These are phyloP conservation scores for Spea hammondii DNA, from an alignment of 2,797 vertebrate species.

Conservation along the genomic window DNA sequence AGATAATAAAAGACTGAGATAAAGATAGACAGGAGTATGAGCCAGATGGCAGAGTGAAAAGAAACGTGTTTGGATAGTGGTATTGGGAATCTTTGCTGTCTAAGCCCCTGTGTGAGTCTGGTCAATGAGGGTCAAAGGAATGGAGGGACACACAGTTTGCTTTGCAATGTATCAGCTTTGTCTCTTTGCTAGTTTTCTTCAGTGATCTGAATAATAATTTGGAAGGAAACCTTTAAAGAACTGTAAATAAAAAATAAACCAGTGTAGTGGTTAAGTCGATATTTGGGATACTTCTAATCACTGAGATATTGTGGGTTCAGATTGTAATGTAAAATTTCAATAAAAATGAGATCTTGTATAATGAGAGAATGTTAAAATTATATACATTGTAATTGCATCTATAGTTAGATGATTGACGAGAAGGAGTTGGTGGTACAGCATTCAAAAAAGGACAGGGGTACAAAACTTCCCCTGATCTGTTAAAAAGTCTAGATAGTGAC, in stretches of 20 bases:
- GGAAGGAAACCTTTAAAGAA: slow-evolving; percentile 7
- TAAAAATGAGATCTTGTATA: no score
- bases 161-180: slow-evolving; percentile 43
- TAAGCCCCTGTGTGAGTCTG: slow-evolving; percentile 55
- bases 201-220: slow-evolving; percentile 36
- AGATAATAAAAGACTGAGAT: slow-evolving; percentile 25
- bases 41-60: slow-evolving; percentile 31
- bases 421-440: no score
- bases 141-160: slow-evolving; percentile 9
- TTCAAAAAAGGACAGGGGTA: no score
- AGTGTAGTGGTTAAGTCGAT: no score
- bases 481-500: no score
- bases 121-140: slow-evolving; percentile 49
- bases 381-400: no score
- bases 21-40: slow-evolving; percentile 15
- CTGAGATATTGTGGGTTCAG: no score
- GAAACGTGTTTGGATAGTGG: slow-evolving; percentile 52
- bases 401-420: no score
- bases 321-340: no score
- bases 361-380: no score
- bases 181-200: slow-evolving; percentile 41
- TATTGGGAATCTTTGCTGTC: slow-evolving; percentile 55
- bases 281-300: no score
- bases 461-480: no score
- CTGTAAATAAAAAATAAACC: slow-evolving; percentile 12